Percentiles rank a stretch among this genome's conserved stretches.
phyloP scores from a whole-genome alignment of 2,888 invertebrate species.

The Carterocephalus palaemon region DNA sequence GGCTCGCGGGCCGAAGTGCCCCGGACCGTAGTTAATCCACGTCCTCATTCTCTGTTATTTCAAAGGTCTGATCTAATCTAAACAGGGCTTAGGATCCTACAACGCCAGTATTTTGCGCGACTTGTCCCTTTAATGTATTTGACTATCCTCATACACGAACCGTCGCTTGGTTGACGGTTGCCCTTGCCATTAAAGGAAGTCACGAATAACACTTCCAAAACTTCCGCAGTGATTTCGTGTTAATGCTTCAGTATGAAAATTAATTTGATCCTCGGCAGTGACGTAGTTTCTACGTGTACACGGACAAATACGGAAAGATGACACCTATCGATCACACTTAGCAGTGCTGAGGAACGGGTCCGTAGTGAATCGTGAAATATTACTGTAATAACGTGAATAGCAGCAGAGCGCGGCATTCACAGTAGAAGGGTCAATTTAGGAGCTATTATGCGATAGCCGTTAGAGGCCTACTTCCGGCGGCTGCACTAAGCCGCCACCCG shows the following conservation, averaged over 20 bases:
- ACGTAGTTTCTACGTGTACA: slow-evolving; percentile 29
- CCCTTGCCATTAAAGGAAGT: slow-evolving; percentile 68
- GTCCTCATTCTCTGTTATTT: slow-evolving; percentile 80
- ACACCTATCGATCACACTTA: neutral
- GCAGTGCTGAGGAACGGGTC: slow-evolving; percentile 15
- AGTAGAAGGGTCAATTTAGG: slow-evolving; percentile 71
- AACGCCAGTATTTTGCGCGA: slow-evolving; percentile 74
- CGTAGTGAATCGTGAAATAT: slow-evolving; percentile 32
- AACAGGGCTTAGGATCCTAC: slow-evolving; percentile 77
- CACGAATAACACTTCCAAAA: slow-evolving; percentile 71
- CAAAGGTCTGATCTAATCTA: slow-evolving; percentile 79
- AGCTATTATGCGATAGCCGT: slow-evolving; percentile 75
- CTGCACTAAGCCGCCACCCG: slow-evolving; percentile 73
- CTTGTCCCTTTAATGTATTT: slow-evolving; percentile 76
- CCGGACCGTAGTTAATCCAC: slow-evolving; percentile 79
- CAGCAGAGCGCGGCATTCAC: slow-evolving; percentile 39
- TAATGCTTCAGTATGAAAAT: slow-evolving; percentile 57
- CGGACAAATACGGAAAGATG: slow-evolving; percentile 12
- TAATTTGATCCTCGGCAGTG: slow-evolving; percentile 47
- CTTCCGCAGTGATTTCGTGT: slow-evolving; percentile 60
- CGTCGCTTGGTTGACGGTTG: slow-evolving; percentile 59
- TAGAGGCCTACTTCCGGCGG: slow-evolving; percentile 76
- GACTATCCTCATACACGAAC: slow-evolving; percentile 63
- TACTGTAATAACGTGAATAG: slow-evolving; percentile 43
- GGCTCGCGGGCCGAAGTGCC: slow-evolving; percentile 74